Conservation (phyloP, 2,797 vertebrate species). For the Mastacembelus armatus region DNA sequence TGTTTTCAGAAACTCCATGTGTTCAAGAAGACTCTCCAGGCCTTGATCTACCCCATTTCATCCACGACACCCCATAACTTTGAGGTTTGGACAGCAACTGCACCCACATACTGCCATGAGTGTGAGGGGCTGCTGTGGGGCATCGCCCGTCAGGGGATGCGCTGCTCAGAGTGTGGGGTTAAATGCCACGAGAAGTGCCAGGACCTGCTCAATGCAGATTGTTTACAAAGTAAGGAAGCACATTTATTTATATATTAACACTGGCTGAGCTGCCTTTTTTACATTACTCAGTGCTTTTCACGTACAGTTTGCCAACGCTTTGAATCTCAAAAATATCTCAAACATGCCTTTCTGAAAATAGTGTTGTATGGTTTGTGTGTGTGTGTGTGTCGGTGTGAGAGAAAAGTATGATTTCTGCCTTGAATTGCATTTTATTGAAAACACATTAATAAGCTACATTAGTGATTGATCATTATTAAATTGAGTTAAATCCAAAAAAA, state of each 20-base stretch:
- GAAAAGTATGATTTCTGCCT: not conserved
- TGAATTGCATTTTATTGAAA: not conserved
- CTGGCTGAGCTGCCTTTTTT: not conserved
- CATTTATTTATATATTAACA: not conserved
- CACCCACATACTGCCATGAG: constrained; percentile 97
- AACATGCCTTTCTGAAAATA: not conserved
- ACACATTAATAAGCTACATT: too few species aligned
- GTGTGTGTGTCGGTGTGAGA: not conserved
- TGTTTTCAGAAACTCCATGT: constrained; percentile 92
- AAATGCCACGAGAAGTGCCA: constrained; percentile 99
- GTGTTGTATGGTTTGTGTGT: not conserved
- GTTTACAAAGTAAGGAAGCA: constrained; percentile 92
- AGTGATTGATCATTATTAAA: too few species aligned
- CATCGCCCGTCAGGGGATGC: constrained; percentile 97
- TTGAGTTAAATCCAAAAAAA: too few species aligned
- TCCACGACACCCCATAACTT: constrained; percentile 98
- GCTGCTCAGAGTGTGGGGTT: constrained; percentile 95
- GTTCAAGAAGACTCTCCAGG: constrained; percentile 97
- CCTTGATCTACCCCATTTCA: constrained; percentile 97
- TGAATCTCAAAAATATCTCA: not conserved
- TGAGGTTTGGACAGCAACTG: constrained; percentile 97
- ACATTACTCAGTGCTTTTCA: constrained; percentile 2
- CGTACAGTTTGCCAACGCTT: constrained; percentile 1
- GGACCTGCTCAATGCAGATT: constrained; percentile 97
- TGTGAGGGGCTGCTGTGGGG: constrained; percentile 98